Evolutionary conservation across 2,113 vertebrate genomes (phyloP), one percentile per base, ranked within the genome.

Genomic region (Corapipo altera): DNA sequence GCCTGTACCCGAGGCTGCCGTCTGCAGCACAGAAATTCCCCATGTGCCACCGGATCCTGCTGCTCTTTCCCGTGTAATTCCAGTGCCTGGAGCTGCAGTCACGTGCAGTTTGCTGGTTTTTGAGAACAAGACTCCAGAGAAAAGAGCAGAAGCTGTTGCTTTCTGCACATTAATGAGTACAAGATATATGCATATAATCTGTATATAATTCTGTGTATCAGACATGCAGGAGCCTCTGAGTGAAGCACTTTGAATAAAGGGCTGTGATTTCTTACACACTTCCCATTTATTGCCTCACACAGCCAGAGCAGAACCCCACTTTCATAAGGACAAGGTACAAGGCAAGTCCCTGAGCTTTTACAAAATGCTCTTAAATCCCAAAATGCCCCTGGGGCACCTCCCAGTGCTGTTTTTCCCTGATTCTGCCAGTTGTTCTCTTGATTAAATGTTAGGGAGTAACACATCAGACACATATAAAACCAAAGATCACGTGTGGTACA

Each of bases 331-430:
- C 12, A 17, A 67, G 21, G 12, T 22, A 78, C 49, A 90, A 83
- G 37, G 26, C 44, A 76, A 72, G 13, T 44, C 28, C 5, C 24
- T 51, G 67, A 74, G 21, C 33, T 67, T 69, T 71, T 39, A 81
- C 23, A 91, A 54, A 80, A 71, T 22, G 15, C 27, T 61, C 55
- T 80, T 49, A 48, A 66, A 79, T 41, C 54, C 14, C 41, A 4
- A 26, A 70, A 39, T 46, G 9, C 8, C 12, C 35, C 12, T 35
- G 2, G 9, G 48, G 26, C 32, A 43, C 8, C 6, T 49, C 79
- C 27, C 33, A 57, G 44, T 11, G 32, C 8, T 0, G 0, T 18
- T 52, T 37, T 9, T 4, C 17, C 33, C 65, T 32, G 19, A n/a
- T 86, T 59, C 43, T 91, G 13, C 8, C 52, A 78, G 14, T 8